Percentiles rank a stretch among this genome's conserved stretches.
These are phyloP conservation scores for Hylomyscus alleni DNA, from an alignment of 2,797 vertebrate species.

Conservation along the genomic window DNA sequence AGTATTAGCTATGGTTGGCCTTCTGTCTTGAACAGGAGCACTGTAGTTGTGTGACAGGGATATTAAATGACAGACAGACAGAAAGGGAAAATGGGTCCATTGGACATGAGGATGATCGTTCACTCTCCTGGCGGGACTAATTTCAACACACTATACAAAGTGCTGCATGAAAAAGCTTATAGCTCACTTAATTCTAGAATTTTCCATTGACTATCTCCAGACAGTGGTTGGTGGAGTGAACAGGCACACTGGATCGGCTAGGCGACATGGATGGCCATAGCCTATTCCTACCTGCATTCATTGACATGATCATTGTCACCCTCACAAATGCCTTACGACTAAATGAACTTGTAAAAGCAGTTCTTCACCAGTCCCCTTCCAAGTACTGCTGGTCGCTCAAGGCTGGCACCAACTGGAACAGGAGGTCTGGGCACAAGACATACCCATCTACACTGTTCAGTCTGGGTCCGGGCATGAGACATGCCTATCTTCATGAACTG, in stretches of 20 bases:
- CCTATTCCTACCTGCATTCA: neutral
- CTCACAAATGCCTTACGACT: neutral
- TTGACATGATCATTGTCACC: neutral
- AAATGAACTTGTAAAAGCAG: neutral
- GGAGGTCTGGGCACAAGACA: too few relatives aligned
- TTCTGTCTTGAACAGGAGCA: neutral
- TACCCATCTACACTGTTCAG: too few relatives aligned
- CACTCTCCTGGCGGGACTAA: neutral
- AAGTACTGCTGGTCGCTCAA: neutral
- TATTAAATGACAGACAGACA: neutral
- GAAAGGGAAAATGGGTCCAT: neutral
- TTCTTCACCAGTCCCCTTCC: neutral
- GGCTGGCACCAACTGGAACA: neutral
- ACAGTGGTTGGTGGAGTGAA: neutral
- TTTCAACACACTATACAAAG: neutral
- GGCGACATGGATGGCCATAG: neutral
- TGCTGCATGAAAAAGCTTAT: neutral
- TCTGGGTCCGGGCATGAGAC: too few relatives aligned
- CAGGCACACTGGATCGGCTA: too few relatives aligned
- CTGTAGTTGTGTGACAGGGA: neutral
- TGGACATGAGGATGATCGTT: neutral
- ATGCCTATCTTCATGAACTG: too few relatives aligned
- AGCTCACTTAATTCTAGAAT: neutral
- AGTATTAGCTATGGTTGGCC: neutral
- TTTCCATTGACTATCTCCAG: neutral